Base-by-base conservation (phyloP, 2,113 vertebrate genomes). In the Brachyistius frenatus region DNA sequence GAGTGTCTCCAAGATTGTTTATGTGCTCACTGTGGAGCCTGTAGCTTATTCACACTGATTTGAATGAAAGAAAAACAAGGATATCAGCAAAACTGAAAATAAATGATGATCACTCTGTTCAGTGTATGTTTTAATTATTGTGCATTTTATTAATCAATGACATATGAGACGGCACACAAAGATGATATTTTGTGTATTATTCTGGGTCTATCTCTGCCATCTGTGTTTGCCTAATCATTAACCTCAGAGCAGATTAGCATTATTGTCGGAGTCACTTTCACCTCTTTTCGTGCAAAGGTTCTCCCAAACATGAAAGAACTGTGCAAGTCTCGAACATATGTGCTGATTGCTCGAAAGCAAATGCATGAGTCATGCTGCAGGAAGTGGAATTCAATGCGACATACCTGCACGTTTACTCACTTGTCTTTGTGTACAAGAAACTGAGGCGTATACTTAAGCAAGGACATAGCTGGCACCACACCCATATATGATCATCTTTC, bases 331-430 rank as follows among this genome's bases (percentile, higher is more conserved):
- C 23, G 7, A 58, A 32, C 55, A 41, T 73, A 68, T 71, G n/a
- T 44, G 64, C 36, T 5, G 10, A 82, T 66, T 73, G 66, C 68
- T 87, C n/a, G 32, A 83, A 88, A 84, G 62, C 49, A 49, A 49
- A 50, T 2, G 0, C 5, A n/a, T 78, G 66, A 76, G 66, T 86
- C 84, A 82, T 31, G 5, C 33, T 66, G 23, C 2, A 41, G 41
- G 60, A 83, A 55, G 60, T 71, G 62, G 52, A 77, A 72, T 86
- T 35, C 55, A 81, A 63, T 55, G 31, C 66, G 36, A 32, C 72
- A 88, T 84, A 80, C 73, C 63, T 85, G 33, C 46, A 76, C 46
- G 56, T 80, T 88, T 80, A 87, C 76, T 77, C 76, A 88, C 35
- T 33, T 53, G 35, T 49, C 73, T 65, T 76, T 82, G 44, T 73